Evolutionary conservation across 2,797 vertebrate species (phyloP).

Genomic region (Gymnothorax reevesii): DNA sequence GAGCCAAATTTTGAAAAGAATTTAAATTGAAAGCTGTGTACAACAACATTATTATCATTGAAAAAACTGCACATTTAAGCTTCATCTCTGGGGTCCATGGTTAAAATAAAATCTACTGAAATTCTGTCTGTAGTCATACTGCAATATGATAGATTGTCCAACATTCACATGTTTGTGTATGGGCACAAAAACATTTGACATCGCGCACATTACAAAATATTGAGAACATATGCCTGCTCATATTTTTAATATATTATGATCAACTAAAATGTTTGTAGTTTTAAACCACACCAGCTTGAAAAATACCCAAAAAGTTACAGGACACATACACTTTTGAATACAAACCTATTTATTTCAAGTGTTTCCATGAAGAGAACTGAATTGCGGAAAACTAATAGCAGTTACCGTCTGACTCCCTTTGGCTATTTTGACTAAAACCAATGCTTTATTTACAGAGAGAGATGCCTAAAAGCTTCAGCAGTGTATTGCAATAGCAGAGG

Average conservation of each 20-base stretch:
- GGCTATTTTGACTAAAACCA: not conserved
- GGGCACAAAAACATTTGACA: not conserved
- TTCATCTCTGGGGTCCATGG: not conserved
- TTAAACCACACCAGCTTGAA: not conserved
- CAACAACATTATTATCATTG: not conserved
- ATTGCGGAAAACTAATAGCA: not conserved
- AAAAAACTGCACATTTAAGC: not conserved
- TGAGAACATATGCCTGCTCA: not conserved
- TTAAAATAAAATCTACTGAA: not conserved
- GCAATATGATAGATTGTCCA: not conserved
- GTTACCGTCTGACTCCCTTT: not conserved
- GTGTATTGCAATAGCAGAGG: constrained; percentile 58
- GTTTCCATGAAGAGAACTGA: not conserved
- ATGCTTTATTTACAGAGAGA: not conserved
- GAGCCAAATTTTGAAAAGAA: not conserved
- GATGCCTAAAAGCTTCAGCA: not conserved
- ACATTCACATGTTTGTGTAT: not conserved
- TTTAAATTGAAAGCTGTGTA: not conserved
- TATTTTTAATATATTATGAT: not conserved
- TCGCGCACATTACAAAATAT: not conserved
- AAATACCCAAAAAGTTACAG: not conserved
- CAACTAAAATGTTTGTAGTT: not conserved
- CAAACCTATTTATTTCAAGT: not conserved
- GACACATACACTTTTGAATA: not conserved
- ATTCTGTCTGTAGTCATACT: not conserved